Base-by-base conservation (phyloP, 2,888 invertebrate species). In the Calameuta filiformis region DNA sequence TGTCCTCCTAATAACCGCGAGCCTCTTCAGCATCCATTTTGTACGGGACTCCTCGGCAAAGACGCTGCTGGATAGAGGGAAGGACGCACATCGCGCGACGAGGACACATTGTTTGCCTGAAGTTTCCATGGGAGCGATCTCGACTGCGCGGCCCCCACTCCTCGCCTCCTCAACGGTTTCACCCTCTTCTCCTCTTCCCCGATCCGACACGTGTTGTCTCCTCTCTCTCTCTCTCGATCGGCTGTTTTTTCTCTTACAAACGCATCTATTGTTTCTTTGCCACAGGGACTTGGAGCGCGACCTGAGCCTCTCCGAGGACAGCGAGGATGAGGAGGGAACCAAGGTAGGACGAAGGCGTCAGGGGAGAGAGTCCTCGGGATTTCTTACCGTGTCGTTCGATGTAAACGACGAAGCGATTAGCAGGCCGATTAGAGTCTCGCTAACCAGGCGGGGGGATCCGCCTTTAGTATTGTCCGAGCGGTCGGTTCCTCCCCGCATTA, bases 241-340 rank as follows among this genome's bases (percentile, higher is more conserved):
- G 40, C 12, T 40, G 1, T 40, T 15, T 6, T 40, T 40, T 40
- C 0, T 40, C 40, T 15, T 6, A 15, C 15, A 40, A 40, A 15
- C 40, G 4, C 40, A 15, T 40, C 40, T 40, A 15, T 40, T 40
- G 15, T 40, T 40, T 40, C 69, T 83, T 77, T 84, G 83, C 92
- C 92, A n/a, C 92, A 94, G 94, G 76, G 93, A 93, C 86, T 91
- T 95, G 83, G 90, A 93, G 85, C 94, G 94, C 90, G 96, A 96
- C 92, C 93, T 96, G 85, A 94, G 94, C 80, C 91, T 96, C 79
- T 96, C 96, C 31, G 96, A 93, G 82, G 93, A 96, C 90, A 96
- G 96, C 87, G 96, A 97, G 85, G 96, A 96, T 88, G 96, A 96
- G 77, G 96, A 96, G 78, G 90, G 91, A 37, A 91, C 75, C 35